phyloP scores from a whole-genome alignment of 2,888 invertebrate species.

The Pyrocoelia pectoralis region DNA sequence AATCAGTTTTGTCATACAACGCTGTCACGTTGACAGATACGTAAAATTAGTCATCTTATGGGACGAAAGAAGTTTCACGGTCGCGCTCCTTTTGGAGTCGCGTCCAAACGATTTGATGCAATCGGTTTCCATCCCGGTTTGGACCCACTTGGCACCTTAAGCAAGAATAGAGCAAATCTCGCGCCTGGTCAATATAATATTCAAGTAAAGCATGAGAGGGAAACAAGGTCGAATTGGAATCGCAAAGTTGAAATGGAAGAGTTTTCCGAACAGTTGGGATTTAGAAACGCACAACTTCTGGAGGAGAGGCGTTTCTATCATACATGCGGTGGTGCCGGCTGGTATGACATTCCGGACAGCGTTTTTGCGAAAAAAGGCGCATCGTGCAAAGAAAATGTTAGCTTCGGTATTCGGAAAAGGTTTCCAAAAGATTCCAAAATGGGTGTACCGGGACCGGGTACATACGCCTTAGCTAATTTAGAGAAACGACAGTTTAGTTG shows the following conservation, averaged over 20 bases:
- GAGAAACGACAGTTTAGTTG: slow-evolving; percentile 41
- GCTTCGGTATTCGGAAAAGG: slow-evolving; percentile 43
- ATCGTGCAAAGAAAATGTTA: slow-evolving; percentile 39
- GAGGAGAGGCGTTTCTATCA: slow-evolving; percentile 36
- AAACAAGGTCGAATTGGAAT: slow-evolving; percentile 38
- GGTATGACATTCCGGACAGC: slow-evolving; percentile 42
- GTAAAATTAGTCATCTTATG: background rate
- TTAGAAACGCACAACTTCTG: slow-evolving; percentile 42
- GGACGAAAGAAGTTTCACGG: background rate
- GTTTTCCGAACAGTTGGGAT: slow-evolving; percentile 47
- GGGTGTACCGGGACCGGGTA: slow-evolving; percentile 43
- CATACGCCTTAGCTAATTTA: slow-evolving; percentile 20
- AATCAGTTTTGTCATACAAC: slow-evolving; percentile 5
- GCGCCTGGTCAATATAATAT: slow-evolving; percentile 44
- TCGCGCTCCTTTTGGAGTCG: slow-evolving; percentile 38
- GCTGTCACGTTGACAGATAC: background rate
- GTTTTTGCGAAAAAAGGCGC: slow-evolving; percentile 32
- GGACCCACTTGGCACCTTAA: slow-evolving; percentile 36
- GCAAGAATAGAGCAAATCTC: slow-evolving; percentile 25
- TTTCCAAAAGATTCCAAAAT: slow-evolving; percentile 36
- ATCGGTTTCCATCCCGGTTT: slow-evolving; percentile 47
- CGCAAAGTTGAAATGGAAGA: slow-evolving; percentile 42
- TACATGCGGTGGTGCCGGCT: slow-evolving; percentile 44
- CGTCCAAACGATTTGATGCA: slow-evolving; percentile 40
- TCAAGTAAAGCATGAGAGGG: slow-evolving; percentile 28